These are phyloP conservation scores for Epinephelus lanceolatus DNA, from an alignment of 2,113 vertebrate species.

Conservation along the genomic window DNA sequence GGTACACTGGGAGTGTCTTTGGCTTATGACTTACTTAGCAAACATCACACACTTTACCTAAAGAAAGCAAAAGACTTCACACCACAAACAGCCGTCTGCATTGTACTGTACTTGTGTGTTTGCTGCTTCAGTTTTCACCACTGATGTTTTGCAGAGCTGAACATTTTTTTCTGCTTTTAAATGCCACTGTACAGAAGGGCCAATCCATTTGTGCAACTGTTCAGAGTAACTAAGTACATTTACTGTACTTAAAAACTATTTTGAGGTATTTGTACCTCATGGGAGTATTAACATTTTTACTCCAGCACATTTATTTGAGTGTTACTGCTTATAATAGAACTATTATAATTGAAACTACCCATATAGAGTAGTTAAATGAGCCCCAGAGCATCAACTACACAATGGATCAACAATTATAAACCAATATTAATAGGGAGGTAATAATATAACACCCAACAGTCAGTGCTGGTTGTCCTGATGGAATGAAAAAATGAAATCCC, in stretches of 20 bases:
- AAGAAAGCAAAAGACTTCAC: constrained; percentile 19
- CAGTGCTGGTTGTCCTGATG: too few relatives aligned
- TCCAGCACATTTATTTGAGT: not conserved
- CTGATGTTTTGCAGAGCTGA: not conserved
- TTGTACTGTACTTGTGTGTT: not conserved
- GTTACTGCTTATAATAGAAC: not conserved
- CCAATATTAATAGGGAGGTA: too few relatives aligned
- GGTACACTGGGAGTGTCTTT: constrained; percentile 62
- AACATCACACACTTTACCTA: constrained; percentile 60
- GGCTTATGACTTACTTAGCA: constrained; percentile 58
- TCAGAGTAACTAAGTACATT: not conserved
- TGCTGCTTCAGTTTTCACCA: not conserved
- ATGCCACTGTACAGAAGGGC: not conserved
- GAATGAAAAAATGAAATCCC: too few relatives aligned
- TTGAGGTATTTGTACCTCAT: not conserved
- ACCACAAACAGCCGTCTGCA: not conserved
- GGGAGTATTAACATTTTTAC: not conserved
- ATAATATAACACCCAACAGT: too few relatives aligned
- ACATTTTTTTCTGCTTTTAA: not conserved
- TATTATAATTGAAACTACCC: not conserved
- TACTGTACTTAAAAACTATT: not conserved
- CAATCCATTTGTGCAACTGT: not conserved
- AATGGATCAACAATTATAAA: too few relatives aligned
- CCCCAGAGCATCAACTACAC: not conserved
- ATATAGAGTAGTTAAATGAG: not conserved